Conservation (phyloP, 2,888 invertebrate species). For the Epirrita christyi region DNA sequence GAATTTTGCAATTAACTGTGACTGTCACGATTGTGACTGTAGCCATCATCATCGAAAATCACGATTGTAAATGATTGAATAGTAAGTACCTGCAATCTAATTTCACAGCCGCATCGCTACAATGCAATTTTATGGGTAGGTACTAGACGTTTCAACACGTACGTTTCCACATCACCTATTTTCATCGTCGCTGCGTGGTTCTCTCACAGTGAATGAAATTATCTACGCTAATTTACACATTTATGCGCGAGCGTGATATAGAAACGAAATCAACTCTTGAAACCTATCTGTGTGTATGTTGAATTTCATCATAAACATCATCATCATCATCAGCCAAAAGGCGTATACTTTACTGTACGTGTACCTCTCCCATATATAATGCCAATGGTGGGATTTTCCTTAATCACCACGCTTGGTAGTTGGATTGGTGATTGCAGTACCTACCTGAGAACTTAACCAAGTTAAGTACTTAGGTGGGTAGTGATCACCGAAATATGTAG, state of each 20-base stretch:
- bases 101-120: conserved; percentile 67
- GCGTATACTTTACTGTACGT: too few species aligned
- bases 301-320: neutral
- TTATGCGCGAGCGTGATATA: conserved; percentile 42
- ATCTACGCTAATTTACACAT: conserved; percentile 49
- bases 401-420: too few species aligned
- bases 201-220: conserved; percentile 58
- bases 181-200: conserved; percentile 59
- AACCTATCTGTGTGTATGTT: conserved; percentile 26
- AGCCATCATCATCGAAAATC: conserved; percentile 70
- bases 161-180: conserved; percentile 53
- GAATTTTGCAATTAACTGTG: conserved; percentile 35
- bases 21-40: conserved; percentile 72
- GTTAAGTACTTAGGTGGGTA: too few species aligned
- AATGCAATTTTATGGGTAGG: conserved; percentile 66
- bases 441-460: too few species aligned
- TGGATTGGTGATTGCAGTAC: too few species aligned
- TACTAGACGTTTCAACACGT: conserved; percentile 66
- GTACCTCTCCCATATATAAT: too few species aligned
- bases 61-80: conserved; percentile 71
- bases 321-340: too few species aligned
- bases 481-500: too few species aligned
- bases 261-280: conserved; percentile 16
- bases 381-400: too few species aligned
- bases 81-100: conserved; percentile 72